Conservation (phyloP, 1,140 invertebrate species). For the Lepidostoma basale region DNA sequence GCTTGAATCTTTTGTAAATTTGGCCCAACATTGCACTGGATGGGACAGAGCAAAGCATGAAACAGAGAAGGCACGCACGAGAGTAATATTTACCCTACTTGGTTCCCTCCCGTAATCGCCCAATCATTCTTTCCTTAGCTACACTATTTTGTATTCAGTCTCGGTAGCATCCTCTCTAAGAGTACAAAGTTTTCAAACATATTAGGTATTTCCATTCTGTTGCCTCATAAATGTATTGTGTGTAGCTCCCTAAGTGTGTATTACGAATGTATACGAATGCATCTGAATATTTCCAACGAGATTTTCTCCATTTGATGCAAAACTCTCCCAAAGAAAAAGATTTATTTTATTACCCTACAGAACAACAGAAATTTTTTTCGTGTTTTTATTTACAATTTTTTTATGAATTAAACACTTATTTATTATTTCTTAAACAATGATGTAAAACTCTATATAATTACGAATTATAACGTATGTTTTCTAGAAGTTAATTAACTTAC, state of each 20-base stretch:
- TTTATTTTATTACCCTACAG: too few relatives aligned
- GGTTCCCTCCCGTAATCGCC: conserved; percentile 10
- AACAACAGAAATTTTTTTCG: too few relatives aligned
- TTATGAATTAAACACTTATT: too few relatives aligned
- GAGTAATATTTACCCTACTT: conserved; percentile 13
- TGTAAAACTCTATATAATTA: too few relatives aligned
- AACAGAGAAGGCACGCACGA: conserved; percentile 5
- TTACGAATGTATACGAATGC: not conserved
- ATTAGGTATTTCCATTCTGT: not conserved
- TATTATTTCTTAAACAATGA: too few relatives aligned
- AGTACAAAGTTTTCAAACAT: conserved; percentile 11
- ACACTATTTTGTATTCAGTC: conserved; percentile 15
- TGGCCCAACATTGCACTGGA: too few relatives aligned
- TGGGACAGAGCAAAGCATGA: not conserved
- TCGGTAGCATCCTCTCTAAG: not conserved
- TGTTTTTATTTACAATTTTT: too few relatives aligned
- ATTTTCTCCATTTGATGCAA: conserved; percentile 4
- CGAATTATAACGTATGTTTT: too few relatives aligned
- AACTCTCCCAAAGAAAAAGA: too few relatives aligned
- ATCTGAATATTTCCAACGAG: not conserved
- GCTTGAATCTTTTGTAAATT: too few relatives aligned
- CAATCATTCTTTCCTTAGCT: conserved; percentile 18
- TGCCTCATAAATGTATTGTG: not conserved
- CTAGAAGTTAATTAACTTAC: too few relatives aligned
- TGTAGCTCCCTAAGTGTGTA: not conserved